These are phyloP conservation scores for Boloria selene DNA, from an alignment of 2,888 invertebrate species.

Conservation along the genomic window DNA sequence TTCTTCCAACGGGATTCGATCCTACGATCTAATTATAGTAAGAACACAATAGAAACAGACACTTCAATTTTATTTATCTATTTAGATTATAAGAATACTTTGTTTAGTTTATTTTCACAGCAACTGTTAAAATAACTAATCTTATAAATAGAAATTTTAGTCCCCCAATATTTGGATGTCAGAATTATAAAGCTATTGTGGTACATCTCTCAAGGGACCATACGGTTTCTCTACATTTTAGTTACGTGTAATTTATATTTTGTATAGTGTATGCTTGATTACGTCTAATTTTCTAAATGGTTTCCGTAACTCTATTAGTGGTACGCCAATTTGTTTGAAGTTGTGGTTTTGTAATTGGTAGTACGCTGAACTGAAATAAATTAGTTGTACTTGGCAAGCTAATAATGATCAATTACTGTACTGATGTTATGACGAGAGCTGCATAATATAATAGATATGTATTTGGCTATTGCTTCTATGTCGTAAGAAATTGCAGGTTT, in stretches of 20 bases:
- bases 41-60: too few relatives aligned
- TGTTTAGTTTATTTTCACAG: not conserved
- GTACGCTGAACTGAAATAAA: not conserved
- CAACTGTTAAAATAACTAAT: conserved; percentile 1
- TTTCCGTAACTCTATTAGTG: conserved; percentile 36
- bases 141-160: not conserved
- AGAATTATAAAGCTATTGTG: conserved; percentile 38
- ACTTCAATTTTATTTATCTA: too few relatives aligned
- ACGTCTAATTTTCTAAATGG: conserved; percentile 29
- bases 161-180: conserved; percentile 25
- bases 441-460: too few relatives aligned
- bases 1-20: too few relatives aligned
- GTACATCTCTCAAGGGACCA: not conserved
- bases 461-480: too few relatives aligned
- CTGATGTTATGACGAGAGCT: too few relatives aligned
- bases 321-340: conserved; percentile 34
- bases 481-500: too few relatives aligned
- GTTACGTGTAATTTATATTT: conserved; percentile 11
- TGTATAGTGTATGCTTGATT: conserved; percentile 4
- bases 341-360: conserved; percentile 16
- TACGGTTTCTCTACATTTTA: conserved; percentile 15
- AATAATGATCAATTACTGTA: too few relatives aligned
- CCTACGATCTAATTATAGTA: too few relatives aligned
- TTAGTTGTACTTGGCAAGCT: not conserved
- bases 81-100: too few relatives aligned